Conservation (phyloP, 2,113 vertebrate species). For the Cygnus buccinator region DNA sequence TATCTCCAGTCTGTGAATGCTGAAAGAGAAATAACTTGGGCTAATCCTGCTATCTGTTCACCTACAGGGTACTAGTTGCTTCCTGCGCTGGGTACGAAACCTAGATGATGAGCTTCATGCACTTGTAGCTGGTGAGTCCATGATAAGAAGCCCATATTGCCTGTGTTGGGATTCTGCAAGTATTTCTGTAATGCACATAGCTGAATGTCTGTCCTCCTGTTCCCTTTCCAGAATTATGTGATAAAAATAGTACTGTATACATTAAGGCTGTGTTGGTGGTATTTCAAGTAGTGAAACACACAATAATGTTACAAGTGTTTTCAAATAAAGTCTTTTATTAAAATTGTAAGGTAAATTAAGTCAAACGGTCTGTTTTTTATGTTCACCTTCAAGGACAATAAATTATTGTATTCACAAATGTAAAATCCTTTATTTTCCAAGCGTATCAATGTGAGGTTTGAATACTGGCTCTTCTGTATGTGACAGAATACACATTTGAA, state of each 20-base stretch:
- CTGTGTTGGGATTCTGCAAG: not conserved
- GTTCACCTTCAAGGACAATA: not conserved
- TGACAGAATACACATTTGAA: not conserved
- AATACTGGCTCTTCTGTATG: accelerated
- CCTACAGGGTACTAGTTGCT: conserved; percentile 92
- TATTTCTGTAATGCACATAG: not conserved
- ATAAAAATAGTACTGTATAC: not conserved
- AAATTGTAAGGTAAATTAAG: not conserved
- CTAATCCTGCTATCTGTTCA: conserved; percentile 24
- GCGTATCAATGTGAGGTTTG: not conserved
- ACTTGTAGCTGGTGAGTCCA: conserved; percentile 88
- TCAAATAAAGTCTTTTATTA: not conserved
- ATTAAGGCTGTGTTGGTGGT: not conserved
- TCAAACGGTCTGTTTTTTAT: not conserved
- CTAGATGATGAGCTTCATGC: conserved; percentile 97
- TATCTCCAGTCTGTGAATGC: not conserved
- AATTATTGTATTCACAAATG: not conserved
- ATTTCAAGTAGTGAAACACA: not conserved
- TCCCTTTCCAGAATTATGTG: not conserved
- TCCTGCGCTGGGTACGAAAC: conserved; percentile 94
- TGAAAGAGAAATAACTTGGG: not conserved
- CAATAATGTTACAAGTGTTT: not conserved
- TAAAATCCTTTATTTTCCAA: not conserved
- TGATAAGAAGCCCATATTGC: not conserved
- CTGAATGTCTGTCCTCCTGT: not conserved